phyloP scores from a whole-genome alignment of 2,113 vertebrate species.

The Tychaedon coryphoeus region DNA sequence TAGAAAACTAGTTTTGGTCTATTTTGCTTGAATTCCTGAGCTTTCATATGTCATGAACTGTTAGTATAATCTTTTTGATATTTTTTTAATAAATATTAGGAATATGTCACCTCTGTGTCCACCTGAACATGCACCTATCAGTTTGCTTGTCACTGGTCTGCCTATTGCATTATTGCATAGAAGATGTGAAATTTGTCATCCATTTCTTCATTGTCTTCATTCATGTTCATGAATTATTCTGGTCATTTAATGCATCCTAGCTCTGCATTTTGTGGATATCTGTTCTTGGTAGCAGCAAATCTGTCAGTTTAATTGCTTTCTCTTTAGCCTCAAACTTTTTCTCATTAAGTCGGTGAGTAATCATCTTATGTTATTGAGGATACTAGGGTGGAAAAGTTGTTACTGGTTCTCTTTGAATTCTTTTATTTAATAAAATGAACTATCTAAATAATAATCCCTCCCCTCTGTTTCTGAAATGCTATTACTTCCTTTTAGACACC shows the following conservation, averaged over 20 bases:
- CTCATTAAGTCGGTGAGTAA: constrained; percentile 40
- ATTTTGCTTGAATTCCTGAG: not conserved
- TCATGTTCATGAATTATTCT: constrained; percentile 27
- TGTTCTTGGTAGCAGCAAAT: constrained; percentile 28
- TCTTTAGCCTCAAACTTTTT: constrained; percentile 48
- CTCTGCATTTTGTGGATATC: not conserved
- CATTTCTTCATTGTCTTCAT: not conserved
- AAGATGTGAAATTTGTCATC: not conserved
- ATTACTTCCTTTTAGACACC: constrained; percentile 36
- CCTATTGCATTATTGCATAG: not conserved
- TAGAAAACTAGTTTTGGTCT: not conserved
- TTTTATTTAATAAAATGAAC: constrained; percentile 48
- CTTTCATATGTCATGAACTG: not conserved
- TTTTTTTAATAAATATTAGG: not conserved
- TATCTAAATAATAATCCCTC: constrained; percentile 51
- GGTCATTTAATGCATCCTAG: constrained; percentile 7
- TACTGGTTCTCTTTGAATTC: constrained; percentile 40
- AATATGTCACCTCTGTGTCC: not conserved
- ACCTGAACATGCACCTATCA: not conserved
- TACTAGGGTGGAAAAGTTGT: constrained; percentile 10
- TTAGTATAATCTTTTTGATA: not conserved
- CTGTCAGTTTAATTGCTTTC: constrained; percentile 54
- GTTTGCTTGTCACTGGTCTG: not conserved
- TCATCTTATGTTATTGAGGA: constrained; percentile 44
- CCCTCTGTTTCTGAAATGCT: constrained; percentile 18